Conservation (phyloP, 23 tunicate genomes). For the Trididemnum clinides region DNA sequence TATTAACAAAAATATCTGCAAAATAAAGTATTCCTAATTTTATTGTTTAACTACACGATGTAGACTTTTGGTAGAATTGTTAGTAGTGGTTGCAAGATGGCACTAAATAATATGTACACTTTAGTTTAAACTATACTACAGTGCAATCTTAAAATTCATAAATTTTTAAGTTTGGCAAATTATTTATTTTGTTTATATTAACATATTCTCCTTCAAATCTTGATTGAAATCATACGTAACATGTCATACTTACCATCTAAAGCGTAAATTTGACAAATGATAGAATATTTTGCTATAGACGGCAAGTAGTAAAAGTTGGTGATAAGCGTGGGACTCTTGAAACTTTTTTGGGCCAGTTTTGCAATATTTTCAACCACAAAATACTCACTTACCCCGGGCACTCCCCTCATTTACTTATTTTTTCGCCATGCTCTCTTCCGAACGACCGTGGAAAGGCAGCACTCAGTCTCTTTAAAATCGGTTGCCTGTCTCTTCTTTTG, state of each 20-base stretch:
- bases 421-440: too few relatives aligned
- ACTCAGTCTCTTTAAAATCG: too few relatives aligned
- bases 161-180: too few relatives aligned
- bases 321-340: background rate
- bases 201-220: background rate
- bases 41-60: background rate
- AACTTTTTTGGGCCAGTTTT: slow-evolving; percentile 6
- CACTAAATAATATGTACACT: background rate
- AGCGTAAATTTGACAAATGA: slow-evolving; percentile 3
- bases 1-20: background rate
- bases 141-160: too few relatives aligned
- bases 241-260: background rate
- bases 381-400: too few relatives aligned
- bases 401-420: too few relatives aligned
- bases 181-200: background rate
- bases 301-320: background rate
- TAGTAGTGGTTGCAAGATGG: background rate
- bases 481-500: too few relatives aligned
- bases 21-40: background rate
- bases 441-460: too few relatives aligned
- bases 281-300: background rate
- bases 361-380: background rate
- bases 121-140: too few relatives aligned
- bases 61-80: background rate
- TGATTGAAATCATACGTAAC: background rate